phyloP scores from a whole-genome alignment of 2,888 invertebrate species.

The Eupithecia centaureata region DNA sequence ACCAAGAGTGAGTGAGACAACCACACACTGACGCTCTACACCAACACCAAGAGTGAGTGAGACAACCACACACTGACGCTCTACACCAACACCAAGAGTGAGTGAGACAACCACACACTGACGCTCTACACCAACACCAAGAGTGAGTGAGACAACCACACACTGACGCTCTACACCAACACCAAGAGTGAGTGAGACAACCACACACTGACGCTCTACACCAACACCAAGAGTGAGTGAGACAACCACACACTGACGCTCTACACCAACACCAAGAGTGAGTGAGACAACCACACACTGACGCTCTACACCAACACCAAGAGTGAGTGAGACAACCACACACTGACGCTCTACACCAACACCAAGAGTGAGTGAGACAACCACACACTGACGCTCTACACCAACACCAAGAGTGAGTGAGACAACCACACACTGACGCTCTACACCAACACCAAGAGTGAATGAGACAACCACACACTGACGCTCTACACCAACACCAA shows the following conservation, averaged over 20 bases:
- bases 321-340: too few relatives aligned
- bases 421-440: conserved; percentile 47
- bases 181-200: not conserved
- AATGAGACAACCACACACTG: too few relatives aligned
- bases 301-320: too few relatives aligned
- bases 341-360: too few relatives aligned
- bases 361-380: not conserved
- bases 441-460: conserved; percentile 54
- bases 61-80: not conserved
- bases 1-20: conserved; percentile 43
- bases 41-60: too few relatives aligned
- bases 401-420: conserved; percentile 49
- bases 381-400: conserved; percentile 53
- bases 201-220: too few relatives aligned
- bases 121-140: too few relatives aligned
- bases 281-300: not conserved
- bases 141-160: too few relatives aligned
- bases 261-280: conserved; percentile 56
- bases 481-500: too few relatives aligned
- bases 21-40: too few relatives aligned
- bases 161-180: too few relatives aligned
- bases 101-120: not conserved
- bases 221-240: too few relatives aligned
- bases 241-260: not conserved
- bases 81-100: conserved; percentile 56